Evolutionary conservation across 2,113 vertebrate genomes (phyloP).

Genomic region (Pseudopodoces humilis): DNA sequence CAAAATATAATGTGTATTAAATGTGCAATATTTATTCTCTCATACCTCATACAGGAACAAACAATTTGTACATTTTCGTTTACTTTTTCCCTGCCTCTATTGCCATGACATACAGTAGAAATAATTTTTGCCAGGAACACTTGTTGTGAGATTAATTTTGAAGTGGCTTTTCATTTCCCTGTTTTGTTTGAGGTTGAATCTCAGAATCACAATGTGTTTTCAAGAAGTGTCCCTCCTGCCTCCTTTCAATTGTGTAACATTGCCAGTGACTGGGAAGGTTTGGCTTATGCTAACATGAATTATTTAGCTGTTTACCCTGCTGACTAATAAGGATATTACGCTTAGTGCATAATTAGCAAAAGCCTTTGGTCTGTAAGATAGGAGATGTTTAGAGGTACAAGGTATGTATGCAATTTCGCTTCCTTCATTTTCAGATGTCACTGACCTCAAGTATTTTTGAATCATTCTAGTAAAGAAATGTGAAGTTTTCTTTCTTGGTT

Average conservation of each 20-base stretch:
- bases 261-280: background rate
- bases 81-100: background rate
- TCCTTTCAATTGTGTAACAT: background rate
- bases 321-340: background rate
- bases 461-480: background rate
- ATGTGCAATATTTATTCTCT: background rate
- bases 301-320: background rate
- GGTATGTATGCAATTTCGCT: background rate
- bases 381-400: background rate
- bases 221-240: background rate
- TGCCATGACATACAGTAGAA: background rate
- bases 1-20: background rate
- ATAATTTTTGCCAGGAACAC: background rate
- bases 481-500: background rate
- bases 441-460: background rate
- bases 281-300: background rate
- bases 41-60: background rate
- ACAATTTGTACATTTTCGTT: background rate
- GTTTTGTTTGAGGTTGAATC: background rate
- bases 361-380: background rate
- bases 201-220: background rate
- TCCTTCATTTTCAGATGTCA: background rate
- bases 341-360: background rate
- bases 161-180: constrained; percentile 7
- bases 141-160: background rate